A percentile compares a stretch with the other conserved stretches of the same genome.
These are phyloP conservation scores for Tenodera sinensis DNA, from an alignment of 2,888 invertebrate species.

Conservation along the genomic window DNA sequence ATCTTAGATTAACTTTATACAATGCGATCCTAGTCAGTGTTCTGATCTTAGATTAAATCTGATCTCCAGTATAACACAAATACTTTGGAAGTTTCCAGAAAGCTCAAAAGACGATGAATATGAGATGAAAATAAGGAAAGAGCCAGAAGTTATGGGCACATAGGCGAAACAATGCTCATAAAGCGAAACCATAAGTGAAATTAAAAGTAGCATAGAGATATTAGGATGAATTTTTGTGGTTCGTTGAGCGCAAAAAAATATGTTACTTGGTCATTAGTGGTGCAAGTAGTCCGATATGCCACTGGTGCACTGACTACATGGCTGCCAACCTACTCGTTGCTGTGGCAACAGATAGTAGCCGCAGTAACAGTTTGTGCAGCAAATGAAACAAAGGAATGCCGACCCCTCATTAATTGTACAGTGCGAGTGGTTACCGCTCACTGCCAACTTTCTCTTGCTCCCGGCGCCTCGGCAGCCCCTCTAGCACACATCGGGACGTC, in stretches of 20 bases:
- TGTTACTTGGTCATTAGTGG: neutral
- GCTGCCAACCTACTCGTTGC: neutral
- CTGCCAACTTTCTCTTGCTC: neutral
- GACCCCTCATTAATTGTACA: neutral
- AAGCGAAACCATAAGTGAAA: neutral
- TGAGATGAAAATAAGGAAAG: no score
- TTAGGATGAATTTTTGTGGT: neutral
- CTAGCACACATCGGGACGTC: neutral
- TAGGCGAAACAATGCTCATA: neutral
- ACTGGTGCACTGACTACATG: neutral
- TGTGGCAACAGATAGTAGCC: neutral
- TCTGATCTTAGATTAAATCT: no score
- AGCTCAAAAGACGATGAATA: no score
- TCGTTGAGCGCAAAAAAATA: neutral
- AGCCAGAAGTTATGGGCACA: no score
- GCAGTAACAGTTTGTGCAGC: neutral
- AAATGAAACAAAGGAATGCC: constrained; percentile 9
- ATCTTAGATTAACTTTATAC: no score
- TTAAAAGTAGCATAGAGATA: neutral
- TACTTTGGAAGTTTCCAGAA: no score
- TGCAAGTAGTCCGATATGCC: neutral
- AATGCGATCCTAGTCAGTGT: no score
- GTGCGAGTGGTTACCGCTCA: neutral
- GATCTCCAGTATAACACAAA: no score
- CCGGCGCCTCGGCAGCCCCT: neutral